Evolutionary conservation across 2,797 vertebrate species (phyloP), one percentile per base, ranked within the genome.

Genomic region (Danio jaintianensis): DNA sequence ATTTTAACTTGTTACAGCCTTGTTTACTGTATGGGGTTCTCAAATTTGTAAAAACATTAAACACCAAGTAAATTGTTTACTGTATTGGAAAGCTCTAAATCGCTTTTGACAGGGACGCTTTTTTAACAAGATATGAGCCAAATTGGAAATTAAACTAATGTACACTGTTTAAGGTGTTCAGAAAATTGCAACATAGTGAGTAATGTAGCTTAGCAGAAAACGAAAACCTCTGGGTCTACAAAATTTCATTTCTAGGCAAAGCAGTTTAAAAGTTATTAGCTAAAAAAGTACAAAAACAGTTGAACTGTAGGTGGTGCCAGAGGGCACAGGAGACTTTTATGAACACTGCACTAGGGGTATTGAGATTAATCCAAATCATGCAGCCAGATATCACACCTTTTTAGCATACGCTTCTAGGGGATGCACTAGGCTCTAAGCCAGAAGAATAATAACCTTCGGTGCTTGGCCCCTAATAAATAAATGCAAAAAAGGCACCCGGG

Each of bases 381-480:
- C 5, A 58, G 53, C 8, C 70, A 59, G 73, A 56, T 45, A 36
- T 73, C 55, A 36, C 55, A 73, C 55, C 12, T 59, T 59, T 72
- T 73, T 22, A 29, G 20, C 55, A 59, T 58, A 29, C 3, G 0
- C 4, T 72, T 56, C n/a, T 16, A 56, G n/a, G 18, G 40, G 70
- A 16, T 73, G 18, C 42, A 59, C 43, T 10, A 47, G 70, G 56
- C 13, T 73, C 40, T 40, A 8, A 16, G 55, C 53, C 40, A 73
- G 55, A 36, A 58, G 18, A 73, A 73, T 29, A 73, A 58, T 45
- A 58, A 73, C 38, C 18, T 29, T 22, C 8, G 2, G 13, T 45
- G 13, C 53, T 55, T 73, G 12, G 53, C 42, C 13, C 18, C 38
- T 71, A 42, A 43, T 43, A 56, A 13, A 55, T 42, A 55, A 18